Conservation (phyloP, 2,797 vertebrate genomes). For the Aulostomus chinensis region DNA sequence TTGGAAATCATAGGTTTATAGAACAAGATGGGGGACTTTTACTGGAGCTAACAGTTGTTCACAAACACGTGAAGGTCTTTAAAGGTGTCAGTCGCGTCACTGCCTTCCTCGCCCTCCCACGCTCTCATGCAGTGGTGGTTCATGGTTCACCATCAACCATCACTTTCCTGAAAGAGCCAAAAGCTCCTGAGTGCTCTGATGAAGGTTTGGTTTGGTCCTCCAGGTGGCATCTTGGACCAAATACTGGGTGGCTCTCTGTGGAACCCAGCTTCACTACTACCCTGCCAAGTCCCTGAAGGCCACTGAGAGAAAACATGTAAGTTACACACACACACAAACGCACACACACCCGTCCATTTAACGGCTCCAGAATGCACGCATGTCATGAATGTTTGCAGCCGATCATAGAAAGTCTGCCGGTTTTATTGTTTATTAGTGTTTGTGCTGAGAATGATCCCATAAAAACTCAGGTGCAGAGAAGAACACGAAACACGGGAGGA, state of each 20-base stretch:
- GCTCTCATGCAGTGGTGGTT: too few species aligned
- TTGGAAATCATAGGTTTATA: too few species aligned
- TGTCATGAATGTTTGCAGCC: background rate
- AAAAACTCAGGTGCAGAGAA: background rate
- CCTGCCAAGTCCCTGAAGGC: slow-evolving; percentile 98
- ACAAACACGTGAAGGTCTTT: too few species aligned
- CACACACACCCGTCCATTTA: background rate
- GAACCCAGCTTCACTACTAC: slow-evolving; percentile 94
- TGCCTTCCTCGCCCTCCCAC: background rate
- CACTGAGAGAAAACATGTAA: slow-evolving; percentile 96
- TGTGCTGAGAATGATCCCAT: background rate
- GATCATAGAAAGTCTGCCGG: background rate
- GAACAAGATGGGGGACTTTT: too few species aligned
- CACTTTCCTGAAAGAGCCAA: too few species aligned
- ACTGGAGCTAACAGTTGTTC: too few species aligned
- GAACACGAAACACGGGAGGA: background rate
- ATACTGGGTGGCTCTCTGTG: slow-evolving; percentile 95
- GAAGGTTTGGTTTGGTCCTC: slow-evolving; percentile 10
- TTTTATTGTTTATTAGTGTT: slow-evolving; percentile 10
- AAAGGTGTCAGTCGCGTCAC: too few species aligned
- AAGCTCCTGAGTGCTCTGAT: background rate
- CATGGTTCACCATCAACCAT: too few species aligned
- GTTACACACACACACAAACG: slow-evolving; percentile 49
- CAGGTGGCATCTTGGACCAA: slow-evolving; percentile 98
- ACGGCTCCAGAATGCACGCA: background rate